Percentiles rank a stretch among this genome's conserved stretches.
These are phyloP conservation scores for Seriola rivoliana DNA, from an alignment of 2,113 vertebrate species.

Conservation along the genomic window DNA sequence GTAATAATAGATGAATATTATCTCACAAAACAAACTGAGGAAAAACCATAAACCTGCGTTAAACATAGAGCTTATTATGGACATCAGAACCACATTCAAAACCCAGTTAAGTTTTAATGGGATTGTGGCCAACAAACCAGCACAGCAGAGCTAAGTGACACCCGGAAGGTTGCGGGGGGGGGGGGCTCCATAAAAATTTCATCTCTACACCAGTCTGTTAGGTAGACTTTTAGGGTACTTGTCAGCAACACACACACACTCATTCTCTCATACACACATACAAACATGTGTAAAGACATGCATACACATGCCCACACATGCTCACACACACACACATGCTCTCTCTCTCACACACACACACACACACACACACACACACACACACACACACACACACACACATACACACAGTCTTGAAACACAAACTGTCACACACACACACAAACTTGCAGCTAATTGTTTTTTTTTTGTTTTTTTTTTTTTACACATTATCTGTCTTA, in stretches of 20 bases:
- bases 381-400: slow-evolving; percentile 21
- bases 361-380: slow-evolving; percentile 42
- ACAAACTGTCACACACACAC: slow-evolving; percentile 35
- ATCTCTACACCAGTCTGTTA: slow-evolving; percentile 48
- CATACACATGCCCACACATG: slow-evolving; percentile 31
- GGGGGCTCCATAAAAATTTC: slow-evolving; percentile 33
- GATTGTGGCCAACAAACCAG: slow-evolving; percentile 43
- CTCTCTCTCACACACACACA: slow-evolving; percentile 41
- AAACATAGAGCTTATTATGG: slow-evolving; percentile 36
- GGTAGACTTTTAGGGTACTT: slow-evolving; percentile 46
- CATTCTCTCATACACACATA: slow-evolving; percentile 25
- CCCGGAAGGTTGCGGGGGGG: neutral
- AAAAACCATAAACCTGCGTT: slow-evolving; percentile 42
- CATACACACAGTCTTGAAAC: slow-evolving; percentile 32
- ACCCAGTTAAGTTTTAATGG: slow-evolving; percentile 22
- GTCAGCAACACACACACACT: slow-evolving; percentile 47
- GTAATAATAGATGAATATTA: slow-evolving; percentile 28
- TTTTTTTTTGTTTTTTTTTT: slow-evolving; percentile 53
- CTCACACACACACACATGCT: slow-evolving; percentile 9
- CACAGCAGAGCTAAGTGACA: slow-evolving; percentile 49
- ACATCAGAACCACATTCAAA: slow-evolving; percentile 59
- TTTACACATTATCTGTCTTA: slow-evolving; percentile 66
- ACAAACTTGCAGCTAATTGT: slow-evolving; percentile 56
- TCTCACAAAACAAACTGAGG: slow-evolving; percentile 63
- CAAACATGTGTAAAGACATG: slow-evolving; percentile 20